Percentiles rank a stretch among this genome's conserved stretches.
These are phyloP conservation scores for Elaeidobius kamerunicus DNA, from an alignment of 2,888 invertebrate species.

Conservation along the genomic window DNA sequence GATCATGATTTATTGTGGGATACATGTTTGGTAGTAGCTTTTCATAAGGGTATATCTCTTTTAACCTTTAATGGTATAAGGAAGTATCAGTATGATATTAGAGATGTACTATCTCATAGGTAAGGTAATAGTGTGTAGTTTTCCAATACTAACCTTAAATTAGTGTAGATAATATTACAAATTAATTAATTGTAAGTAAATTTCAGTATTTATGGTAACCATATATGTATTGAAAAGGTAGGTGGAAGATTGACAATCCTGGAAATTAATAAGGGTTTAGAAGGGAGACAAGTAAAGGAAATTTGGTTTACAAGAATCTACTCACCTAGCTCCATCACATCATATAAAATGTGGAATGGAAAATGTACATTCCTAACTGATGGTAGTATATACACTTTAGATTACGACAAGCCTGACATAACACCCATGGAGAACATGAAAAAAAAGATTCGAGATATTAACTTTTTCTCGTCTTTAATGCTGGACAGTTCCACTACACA, in stretches of 20 bases:
- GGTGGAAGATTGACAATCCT: conserved; percentile 46
- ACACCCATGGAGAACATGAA: conserved; percentile 40
- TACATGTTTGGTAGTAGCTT: conserved; percentile 37
- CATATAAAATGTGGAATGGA: conserved; percentile 46
- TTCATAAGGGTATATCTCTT: conserved; percentile 37
- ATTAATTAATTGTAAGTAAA: too few species aligned
- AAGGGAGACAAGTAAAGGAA: conserved; percentile 39
- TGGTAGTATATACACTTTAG: conserved; percentile 43
- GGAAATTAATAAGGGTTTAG: conserved; percentile 37
- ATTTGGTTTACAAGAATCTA: conserved; percentile 47
- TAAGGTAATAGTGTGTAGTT: conserved; percentile 20
- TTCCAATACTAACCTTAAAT: too few species aligned
- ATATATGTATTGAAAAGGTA: conserved; percentile 46
- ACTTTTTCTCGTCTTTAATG: conserved; percentile 36
- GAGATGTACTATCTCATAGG: conserved; percentile 43
- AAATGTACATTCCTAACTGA: conserved; percentile 46
- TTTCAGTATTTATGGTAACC: conserved; percentile 45
- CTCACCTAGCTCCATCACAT: conserved; percentile 45
- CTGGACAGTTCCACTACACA: conserved; percentile 37
- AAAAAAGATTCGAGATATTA: conserved; percentile 35
- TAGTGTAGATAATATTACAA: too few species aligned
- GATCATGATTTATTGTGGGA: conserved; percentile 33
- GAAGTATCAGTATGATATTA: conserved; percentile 36
- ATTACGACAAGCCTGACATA: conserved; percentile 40
- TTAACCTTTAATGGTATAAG: conserved; percentile 35